Conservation (phyloP, 2,113 vertebrate species). For the Pseudorectes ferrugineus region DNA sequence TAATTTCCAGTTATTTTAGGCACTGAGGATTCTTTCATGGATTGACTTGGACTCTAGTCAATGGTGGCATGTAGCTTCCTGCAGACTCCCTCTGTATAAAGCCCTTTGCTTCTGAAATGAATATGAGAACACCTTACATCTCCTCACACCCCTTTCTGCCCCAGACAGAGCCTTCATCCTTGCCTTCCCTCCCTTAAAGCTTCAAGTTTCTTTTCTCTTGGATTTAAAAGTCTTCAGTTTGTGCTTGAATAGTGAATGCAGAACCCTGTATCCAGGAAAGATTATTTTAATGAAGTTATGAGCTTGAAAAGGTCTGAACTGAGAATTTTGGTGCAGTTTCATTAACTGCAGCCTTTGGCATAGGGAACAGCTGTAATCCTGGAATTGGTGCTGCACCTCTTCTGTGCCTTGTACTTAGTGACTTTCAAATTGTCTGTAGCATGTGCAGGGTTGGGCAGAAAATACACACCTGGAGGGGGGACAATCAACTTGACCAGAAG, state of each 20-base stretch:
- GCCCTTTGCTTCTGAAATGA: neutral
- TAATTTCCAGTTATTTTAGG: neutral
- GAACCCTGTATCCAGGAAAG: neutral
- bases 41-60: neutral
- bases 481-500: neutral
- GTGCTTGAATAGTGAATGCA: neutral
- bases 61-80: neutral
- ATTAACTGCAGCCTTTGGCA: neutral
- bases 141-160: neutral
- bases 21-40: neutral
- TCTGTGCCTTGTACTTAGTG: fast-evolving
- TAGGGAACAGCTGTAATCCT: neutral
- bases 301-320: neutral
- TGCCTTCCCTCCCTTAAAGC: neutral
- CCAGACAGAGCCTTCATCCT: neutral
- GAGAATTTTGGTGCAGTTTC: neutral
- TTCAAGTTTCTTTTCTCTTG: neutral
- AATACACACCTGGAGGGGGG: neutral
- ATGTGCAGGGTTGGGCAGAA: neutral
- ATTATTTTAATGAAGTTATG: neutral
- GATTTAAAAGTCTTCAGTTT: neutral
- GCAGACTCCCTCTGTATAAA: neutral
- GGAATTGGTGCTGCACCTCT: neutral
- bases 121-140: neutral
- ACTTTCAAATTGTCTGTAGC: neutral